Conservation (phyloP, 2,888 invertebrate genomes). For the Aleiodes leptofemur region DNA sequence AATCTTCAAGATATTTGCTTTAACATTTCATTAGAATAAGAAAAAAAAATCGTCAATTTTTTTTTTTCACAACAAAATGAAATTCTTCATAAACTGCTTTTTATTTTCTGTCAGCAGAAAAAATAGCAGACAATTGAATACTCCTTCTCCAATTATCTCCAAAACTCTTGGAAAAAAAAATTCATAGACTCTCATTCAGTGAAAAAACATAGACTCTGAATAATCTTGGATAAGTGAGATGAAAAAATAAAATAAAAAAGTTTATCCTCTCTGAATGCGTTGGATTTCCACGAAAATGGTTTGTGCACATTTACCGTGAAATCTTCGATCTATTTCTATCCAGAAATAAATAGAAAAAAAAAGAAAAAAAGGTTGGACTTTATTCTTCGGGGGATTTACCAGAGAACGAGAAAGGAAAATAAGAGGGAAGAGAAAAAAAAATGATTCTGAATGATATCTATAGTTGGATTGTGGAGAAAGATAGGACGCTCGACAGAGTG, state of each 20-base stretch:
- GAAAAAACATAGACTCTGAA: background rate
- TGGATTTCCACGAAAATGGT: constrained; percentile 8
- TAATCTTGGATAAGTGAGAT: constrained; percentile 10
- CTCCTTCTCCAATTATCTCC: no score
- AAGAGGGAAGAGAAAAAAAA: constrained; percentile 15
- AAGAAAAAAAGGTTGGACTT: background rate
- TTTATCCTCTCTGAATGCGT: constrained; percentile 6
- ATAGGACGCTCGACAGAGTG: constrained; percentile 28
- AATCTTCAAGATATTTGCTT: no score
- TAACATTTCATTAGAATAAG: no score
- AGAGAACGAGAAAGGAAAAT: constrained; percentile 6
- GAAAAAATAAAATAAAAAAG: background rate
- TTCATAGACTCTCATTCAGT: background rate
- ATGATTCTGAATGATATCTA: background rate
- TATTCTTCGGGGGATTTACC: constrained; percentile 33
- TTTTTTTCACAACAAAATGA: no score
- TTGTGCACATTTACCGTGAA: constrained; percentile 23
- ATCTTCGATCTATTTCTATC: no score
- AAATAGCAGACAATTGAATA: no score
- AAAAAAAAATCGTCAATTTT: no score
- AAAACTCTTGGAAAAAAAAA: no score
- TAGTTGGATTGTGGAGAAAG: constrained; percentile 9
- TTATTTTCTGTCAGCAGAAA: no score
- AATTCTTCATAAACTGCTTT: no score
- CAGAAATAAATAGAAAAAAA: no score